Evolutionary conservation across 2,888 invertebrate genomes (phyloP).

Genomic region (Disparrhopalites patrizii): DNA sequence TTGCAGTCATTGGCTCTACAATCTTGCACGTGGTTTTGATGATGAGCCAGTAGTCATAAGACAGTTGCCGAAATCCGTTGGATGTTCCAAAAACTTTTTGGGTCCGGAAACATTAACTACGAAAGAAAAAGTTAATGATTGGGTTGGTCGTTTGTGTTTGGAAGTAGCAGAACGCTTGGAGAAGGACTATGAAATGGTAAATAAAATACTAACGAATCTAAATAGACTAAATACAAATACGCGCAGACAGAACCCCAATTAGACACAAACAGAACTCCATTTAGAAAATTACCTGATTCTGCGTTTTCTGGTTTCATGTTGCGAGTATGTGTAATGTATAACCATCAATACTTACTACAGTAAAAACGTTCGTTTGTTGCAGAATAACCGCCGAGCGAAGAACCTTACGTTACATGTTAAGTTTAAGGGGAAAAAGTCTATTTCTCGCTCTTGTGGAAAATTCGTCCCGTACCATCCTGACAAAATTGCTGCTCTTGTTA

Average conservation of each 20-base stretch:
- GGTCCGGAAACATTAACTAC: conserved; percentile 70
- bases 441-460: conserved; percentile 52
- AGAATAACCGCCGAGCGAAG: conserved; percentile 77
- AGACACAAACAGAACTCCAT: no score
- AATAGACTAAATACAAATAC: no score
- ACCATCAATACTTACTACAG: no score
- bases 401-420: conserved; percentile 71
- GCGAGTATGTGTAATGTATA: no score
- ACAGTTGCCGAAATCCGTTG: conserved; percentile 86
- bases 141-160: conserved; percentile 73
- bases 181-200: conserved; percentile 60
- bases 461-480: conserved; percentile 64
- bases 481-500: conserved; percentile 63
- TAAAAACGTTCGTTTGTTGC: no score
- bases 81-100: conserved; percentile 90
- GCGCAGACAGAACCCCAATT: no score
- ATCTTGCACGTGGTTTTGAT: conserved; percentile 81
- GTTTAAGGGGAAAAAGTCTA: conserved; percentile 56
- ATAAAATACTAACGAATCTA: no score
- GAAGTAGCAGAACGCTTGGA: conserved; percentile 80
- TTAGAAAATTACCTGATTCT: no score
- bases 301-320: no score
- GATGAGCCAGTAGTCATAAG: conserved; percentile 78
- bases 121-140: conserved; percentile 61
- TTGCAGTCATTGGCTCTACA: conserved; percentile 66